These are phyloP conservation scores for Erpobdella octoculata DNA, from an alignment of 2,888 invertebrate species.

Conservation along the genomic window DNA sequence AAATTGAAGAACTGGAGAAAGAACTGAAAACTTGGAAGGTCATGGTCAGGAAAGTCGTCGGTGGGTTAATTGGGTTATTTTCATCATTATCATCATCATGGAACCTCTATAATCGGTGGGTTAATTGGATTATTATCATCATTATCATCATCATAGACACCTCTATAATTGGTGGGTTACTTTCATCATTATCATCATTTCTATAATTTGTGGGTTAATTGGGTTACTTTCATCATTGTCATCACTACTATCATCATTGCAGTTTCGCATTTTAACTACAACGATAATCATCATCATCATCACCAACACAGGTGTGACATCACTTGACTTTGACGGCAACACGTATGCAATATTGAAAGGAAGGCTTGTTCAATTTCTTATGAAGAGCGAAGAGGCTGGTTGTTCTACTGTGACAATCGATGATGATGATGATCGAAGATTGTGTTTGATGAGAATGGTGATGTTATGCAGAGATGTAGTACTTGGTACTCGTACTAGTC, in stretches of 20 bases:
- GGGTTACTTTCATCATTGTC: too few species aligned
- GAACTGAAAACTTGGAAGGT: constrained; percentile 79
- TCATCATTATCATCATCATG: not conserved
- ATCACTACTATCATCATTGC: too few species aligned
- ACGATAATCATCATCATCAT: too few species aligned
- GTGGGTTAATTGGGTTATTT: constrained; percentile 44
- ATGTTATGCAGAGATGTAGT: not conserved
- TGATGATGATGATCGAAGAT: not conserved
- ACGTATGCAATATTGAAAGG: constrained; percentile 86
- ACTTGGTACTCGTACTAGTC: too few species aligned
- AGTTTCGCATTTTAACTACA: too few species aligned
- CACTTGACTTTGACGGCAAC: constrained; percentile 82
- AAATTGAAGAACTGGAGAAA: constrained; percentile 62
- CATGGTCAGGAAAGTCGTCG: constrained; percentile 77
- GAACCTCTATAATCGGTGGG: not conserved
- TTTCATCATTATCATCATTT: too few species aligned
- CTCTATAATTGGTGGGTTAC: not conserved
- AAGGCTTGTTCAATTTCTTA: constrained; percentile 80
- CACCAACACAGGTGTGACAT: constrained; percentile 71
- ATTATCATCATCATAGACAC: not conserved
- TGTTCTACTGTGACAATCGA: not conserved
- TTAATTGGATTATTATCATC: not conserved
- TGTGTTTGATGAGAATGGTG: not conserved
- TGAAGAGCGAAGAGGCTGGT: constrained; percentile 76
- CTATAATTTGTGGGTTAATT: too few species aligned